Evolutionary conservation across 2,797 vertebrate genomes (phyloP), one percentile per base, ranked within the genome.

Genomic region (Iguana delicatissima): DNA sequence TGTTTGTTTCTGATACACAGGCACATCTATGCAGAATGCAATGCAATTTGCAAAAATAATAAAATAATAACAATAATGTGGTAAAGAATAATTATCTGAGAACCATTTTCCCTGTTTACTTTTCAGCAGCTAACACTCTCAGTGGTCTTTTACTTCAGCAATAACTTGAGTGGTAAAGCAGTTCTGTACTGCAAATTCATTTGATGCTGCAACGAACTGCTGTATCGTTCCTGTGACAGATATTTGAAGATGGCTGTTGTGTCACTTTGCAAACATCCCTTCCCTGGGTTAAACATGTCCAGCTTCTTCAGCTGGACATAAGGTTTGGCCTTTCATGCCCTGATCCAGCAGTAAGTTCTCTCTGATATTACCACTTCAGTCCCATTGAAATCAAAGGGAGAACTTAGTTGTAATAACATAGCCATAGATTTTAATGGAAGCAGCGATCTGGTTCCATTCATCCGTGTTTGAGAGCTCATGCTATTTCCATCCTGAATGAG

Each of bases 1-100:
- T 89, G 80, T 90, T 91, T 92, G 38, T 82, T 55, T 67, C 86
- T 55, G 1, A 59, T 92, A 91, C 57, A 69, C 90, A 32, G 26
- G 6, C 72, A 50, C 32, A 84, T 93, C 24, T 64, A 90, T 32
- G 82, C 67, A 72, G 79, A 67, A 89, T 64, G 69, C 57, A 82
- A 59, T 35, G 73, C 79, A 69, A 88, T 89, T 85, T 85, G 72
- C 85, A 72, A 82, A 52, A 46, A 26, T 59, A 59, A 74, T 86
- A 64, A 18, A 13, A 74, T 76, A 73, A 46, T 74, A 24, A 85
- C 50, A 81, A 62, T 81, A 83, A 90, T 82, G 72, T 64, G 52
- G 22, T 62, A 50, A 55, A 22, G 69, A 90, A 86, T 90, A 62
- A 90, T 86, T 90, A 80, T 62, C 24, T 59, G 52, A 59, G 46